phyloP scores from a whole-genome alignment of 1,140 invertebrate genomes.

The Drosophila nigromelanica region DNA sequence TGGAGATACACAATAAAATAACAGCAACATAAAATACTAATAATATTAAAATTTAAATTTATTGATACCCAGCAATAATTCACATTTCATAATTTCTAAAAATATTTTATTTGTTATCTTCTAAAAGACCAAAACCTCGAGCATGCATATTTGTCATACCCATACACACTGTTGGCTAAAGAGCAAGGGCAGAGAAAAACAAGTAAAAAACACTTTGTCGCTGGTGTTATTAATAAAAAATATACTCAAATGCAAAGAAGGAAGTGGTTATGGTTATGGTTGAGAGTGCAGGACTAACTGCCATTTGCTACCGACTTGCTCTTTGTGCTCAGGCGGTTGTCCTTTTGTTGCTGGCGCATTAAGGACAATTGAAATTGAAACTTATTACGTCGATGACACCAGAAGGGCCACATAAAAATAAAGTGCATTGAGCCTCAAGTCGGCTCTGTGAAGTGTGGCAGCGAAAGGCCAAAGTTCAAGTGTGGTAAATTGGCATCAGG shows the following conservation, averaged over 20 bases:
- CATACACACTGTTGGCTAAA: neutral
- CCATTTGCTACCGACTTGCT: conserved; percentile 9
- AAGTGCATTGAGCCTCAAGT: conserved; percentile 47
- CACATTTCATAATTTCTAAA: too few species aligned
- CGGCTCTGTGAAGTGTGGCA: neutral
- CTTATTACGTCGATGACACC: conserved; percentile 64
- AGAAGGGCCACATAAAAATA: conserved; percentile 36
- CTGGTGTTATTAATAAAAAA: conserved; percentile 62
- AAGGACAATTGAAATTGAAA: conserved; percentile 75
- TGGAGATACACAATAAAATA: neutral
- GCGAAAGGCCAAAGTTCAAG: conserved; percentile 49
- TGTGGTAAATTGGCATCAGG: conserved; percentile 24
- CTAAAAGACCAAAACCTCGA: neutral
- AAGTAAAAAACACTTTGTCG: conserved; percentile 6
- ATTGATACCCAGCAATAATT: neutral
- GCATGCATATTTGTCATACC: neutral
- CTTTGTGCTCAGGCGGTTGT: conserved; percentile 17
- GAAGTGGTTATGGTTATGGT: conserved; percentile 34
- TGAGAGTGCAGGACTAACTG: conserved; percentile 11
- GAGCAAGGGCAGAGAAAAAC: neutral
- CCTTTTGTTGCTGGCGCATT: conserved; percentile 41
- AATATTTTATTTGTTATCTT: neutral
- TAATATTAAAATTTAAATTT: neutral
- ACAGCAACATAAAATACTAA: neutral
- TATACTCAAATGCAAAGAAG: conserved; percentile 35